Conservation (phyloP, 2,797 vertebrate genomes). For the Chaenodraco wilsoni region DNA sequence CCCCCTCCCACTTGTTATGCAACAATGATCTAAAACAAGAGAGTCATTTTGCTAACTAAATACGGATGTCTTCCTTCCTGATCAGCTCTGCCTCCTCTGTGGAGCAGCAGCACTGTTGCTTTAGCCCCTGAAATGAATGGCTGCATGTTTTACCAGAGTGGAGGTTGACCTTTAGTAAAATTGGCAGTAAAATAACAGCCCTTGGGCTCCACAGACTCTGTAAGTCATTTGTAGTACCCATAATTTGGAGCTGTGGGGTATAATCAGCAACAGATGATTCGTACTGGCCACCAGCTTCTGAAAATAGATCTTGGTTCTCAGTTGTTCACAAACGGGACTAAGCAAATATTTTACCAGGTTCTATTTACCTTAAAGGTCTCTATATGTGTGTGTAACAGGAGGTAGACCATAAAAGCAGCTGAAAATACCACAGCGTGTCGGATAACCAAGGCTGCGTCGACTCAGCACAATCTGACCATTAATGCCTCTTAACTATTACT, state of each 20-base stretch:
- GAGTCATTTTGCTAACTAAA: conserved; percentile 21
- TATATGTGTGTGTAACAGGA: conserved; percentile 82
- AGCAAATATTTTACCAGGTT: conserved; percentile 86
- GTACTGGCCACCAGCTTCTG: conserved; percentile 84
- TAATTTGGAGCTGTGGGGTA: conserved; percentile 87
- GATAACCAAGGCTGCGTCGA: conserved; percentile 72
- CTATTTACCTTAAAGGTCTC: conserved; percentile 85
- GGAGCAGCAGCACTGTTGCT: conserved; percentile 60
- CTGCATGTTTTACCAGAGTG: conserved; percentile 82
- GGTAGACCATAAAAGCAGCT: conserved; percentile 80
- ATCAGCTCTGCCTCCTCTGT: conserved; percentile 57
- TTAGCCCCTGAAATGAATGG: conserved; percentile 75
- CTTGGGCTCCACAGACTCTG: conserved; percentile 85
- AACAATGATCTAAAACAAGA: background rate
- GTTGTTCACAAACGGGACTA: conserved; percentile 84
- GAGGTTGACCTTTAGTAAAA: conserved; percentile 87
- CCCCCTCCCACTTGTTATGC: background rate
- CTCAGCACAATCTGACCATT: conserved; percentile 78
- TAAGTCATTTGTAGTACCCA: conserved; percentile 88
- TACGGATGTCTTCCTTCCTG: conserved; percentile 41
- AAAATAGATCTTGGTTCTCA: conserved; percentile 86
- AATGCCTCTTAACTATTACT: conserved; percentile 72
- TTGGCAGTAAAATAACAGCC: conserved; percentile 88
- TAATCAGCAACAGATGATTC: conserved; percentile 90
- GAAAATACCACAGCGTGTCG: conserved; percentile 79